Evolutionary conservation across 2,113 vertebrate species (phyloP), one percentile per base, ranked within the genome.

Genomic region (Perca schrenkii): DNA sequence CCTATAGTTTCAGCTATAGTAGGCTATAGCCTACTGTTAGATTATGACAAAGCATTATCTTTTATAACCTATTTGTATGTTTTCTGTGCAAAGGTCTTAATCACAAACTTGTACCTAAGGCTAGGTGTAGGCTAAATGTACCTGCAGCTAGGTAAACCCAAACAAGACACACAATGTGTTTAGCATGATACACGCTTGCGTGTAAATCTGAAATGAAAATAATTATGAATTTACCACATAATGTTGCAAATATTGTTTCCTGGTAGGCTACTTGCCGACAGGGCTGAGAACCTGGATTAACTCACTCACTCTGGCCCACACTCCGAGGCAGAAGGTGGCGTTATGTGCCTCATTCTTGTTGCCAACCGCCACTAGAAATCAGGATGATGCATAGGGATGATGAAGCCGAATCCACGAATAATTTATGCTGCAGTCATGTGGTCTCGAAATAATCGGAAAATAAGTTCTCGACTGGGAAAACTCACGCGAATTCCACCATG

Each of bases 261-360:
- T 31, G 12, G 2, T 28, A 14, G 10, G 40, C 40, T 43, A 43
- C 8, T 54, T 36, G 28, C 8, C 12, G 1, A 11, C 36, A 19
- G 2, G 21, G n/a, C 43, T n/a, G 16, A 21, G 4, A 49, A 47
- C 63, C 21, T 28, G 17, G 21, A 6, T 10, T 19, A 12, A 1
- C n/a, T 14, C 4, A 11, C 40, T 43, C 40, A 43, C 40, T 54
- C 6, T 16, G 28, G 3, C 56, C 13, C 13, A 53, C 34, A 60
- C 84, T 74, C 86, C 86, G 19, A 43, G 46, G 4, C 82, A 67
- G 71, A 3, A 76, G 88, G 75, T 63, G 90, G 81, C 84, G 82
- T 0, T 61, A 19, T 62, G 7, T 0, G 3, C 11, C 40, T 60
- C 1, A 1, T 25, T 34, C 11, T 54, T 40, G 17, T 3, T 53